Evolutionary conservation across 2,797 vertebrate species (phyloP).

Genomic region (Cirrhinus mrigala): DNA sequence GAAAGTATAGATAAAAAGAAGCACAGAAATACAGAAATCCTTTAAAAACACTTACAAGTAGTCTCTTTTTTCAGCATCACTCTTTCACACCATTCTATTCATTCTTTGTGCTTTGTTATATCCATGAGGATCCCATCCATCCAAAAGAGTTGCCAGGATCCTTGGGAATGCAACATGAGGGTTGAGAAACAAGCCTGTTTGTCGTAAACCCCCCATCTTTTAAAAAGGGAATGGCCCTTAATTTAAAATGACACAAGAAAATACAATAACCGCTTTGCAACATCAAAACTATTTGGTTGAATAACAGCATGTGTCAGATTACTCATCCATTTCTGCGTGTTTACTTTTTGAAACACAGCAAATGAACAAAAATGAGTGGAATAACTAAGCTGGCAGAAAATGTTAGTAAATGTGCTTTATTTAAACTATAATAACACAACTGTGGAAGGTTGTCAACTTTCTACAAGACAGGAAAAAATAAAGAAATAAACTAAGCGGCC

Average conservation of each 20-base stretch:
- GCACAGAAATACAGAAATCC: background rate
- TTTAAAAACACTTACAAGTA: slow-evolving; percentile 70
- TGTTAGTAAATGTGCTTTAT: slow-evolving; percentile 23
- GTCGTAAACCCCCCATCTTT: slow-evolving; percentile 69
- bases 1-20: slow-evolving; percentile 24
- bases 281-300: slow-evolving; percentile 62
- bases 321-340: slow-evolving; percentile 35
- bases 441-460: slow-evolving; percentile 28
- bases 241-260: slow-evolving; percentile 66
- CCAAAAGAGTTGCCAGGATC: slow-evolving; percentile 81
- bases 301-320: slow-evolving; percentile 64
- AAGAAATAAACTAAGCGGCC: slow-evolving; percentile 7
- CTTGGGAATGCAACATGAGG: slow-evolving; percentile 75
- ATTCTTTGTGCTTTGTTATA: slow-evolving; percentile 80
- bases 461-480: slow-evolving; percentile 42
- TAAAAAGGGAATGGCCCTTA: slow-evolving; percentile 68
- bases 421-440: slow-evolving; percentile 11
- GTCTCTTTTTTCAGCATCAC: slow-evolving; percentile 82
- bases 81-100: slow-evolving; percentile 85
- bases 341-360: background rate
- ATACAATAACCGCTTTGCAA: slow-evolving; percentile 71
- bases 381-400: slow-evolving; percentile 27
- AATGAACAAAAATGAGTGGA: background rate
- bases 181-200: slow-evolving; percentile 70
- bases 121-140: slow-evolving; percentile 83